Evolutionary conservation across 1,140 invertebrate genomes (phyloP).

Genomic region (Diabrotica undecimpunctata): DNA sequence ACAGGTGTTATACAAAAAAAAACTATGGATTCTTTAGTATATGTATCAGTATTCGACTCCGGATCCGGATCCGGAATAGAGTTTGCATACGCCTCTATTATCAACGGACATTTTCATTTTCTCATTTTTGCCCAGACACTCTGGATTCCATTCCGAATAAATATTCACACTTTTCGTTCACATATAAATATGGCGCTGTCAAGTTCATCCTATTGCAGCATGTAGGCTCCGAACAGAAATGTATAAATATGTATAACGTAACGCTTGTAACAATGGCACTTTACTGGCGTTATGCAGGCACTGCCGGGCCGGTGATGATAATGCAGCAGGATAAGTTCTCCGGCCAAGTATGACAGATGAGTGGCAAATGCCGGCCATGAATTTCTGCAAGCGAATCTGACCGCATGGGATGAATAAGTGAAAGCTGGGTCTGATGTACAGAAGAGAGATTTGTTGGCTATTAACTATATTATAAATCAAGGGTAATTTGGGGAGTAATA

Average conservation of each 20-base stretch:
- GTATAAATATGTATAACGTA: constrained; percentile 29
- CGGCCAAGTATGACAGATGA: not conserved
- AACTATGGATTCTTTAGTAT: too few species aligned
- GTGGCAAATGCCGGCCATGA: not conserved
- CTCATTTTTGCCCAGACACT: not conserved
- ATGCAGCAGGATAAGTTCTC: not conserved
- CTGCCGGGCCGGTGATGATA: not conserved
- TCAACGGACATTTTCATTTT: not conserved
- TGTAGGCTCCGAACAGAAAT: constrained; percentile 18
- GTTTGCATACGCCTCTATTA: too few species aligned
- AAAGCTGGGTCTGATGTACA: not conserved
- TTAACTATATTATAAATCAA: too few species aligned
- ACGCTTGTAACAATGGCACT: constrained; percentile 25
- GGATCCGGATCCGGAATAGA: too few species aligned
- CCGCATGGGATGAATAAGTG: not conserved
- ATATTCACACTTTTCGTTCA: constrained; percentile 14
- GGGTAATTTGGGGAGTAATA: too few species aligned
- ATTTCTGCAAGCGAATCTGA: not conserved
- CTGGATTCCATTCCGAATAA: not conserved
- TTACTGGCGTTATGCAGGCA: constrained; percentile 1
- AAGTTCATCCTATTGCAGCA: constrained; percentile 6
- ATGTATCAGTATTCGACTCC: too few species aligned
- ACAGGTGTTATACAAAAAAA: too few species aligned
- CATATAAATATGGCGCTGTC: constrained; percentile 23
- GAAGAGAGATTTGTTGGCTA: not conserved